Conservation (phyloP, 2,888 invertebrate species). For the Dimorphilus gyrociliatus region DNA sequence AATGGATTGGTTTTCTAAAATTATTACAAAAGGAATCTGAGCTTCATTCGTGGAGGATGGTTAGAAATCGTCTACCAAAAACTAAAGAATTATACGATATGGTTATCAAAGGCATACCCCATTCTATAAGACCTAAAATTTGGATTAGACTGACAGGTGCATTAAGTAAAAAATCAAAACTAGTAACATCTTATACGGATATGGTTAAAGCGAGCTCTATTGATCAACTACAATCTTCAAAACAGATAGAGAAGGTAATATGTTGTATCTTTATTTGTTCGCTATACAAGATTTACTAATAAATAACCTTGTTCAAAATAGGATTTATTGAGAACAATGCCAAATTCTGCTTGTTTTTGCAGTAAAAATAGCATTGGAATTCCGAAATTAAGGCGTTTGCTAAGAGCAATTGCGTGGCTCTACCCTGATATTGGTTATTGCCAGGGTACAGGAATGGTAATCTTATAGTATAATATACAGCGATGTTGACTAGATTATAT, state of each 20-base stretch:
- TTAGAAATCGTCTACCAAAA: conserved; percentile 54
- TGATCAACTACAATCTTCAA: conserved; percentile 80
- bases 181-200: conserved; percentile 78
- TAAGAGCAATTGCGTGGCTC: conserved; percentile 79
- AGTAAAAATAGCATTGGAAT: conserved; percentile 74
- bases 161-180: conserved; percentile 53
- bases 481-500: no score
- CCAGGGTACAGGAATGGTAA: conserved; percentile 48
- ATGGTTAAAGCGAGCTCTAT: conserved; percentile 82
- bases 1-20: conserved; percentile 76
- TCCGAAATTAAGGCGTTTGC: conserved; percentile 67
- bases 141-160: conserved; percentile 74
- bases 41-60: conserved; percentile 72
- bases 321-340: conserved; percentile 84
- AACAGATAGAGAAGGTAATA: conserved; percentile 92
- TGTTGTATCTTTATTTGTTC: no score
- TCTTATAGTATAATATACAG: no score
- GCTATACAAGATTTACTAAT: neutral
- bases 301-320: no score
- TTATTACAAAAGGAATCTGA: conserved; percentile 57
- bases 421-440: conserved; percentile 51
- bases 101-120: conserved; percentile 64
- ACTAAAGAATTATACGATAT: conserved; percentile 62
- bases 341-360: conserved; percentile 90
- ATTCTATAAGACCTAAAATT: conserved; percentile 80